Percentiles rank a stretch among this genome's conserved stretches.
These are phyloP conservation scores for Euclidia mi DNA, from an alignment of 2,888 invertebrate species.

Conservation along the genomic window DNA sequence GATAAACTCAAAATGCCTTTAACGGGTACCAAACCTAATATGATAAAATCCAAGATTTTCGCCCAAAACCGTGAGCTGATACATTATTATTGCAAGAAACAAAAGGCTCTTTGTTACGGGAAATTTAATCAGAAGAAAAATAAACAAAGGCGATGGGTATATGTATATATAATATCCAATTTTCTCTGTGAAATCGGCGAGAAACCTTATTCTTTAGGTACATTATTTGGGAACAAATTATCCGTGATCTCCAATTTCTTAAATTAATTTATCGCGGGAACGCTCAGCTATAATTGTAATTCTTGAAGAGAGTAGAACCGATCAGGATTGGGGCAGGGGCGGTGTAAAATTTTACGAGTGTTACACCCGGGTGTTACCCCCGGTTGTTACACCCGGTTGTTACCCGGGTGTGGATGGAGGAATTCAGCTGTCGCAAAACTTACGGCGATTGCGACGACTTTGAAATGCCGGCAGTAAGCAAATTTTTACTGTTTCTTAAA, in stretches of 20 bases:
- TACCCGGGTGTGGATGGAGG: neutral
- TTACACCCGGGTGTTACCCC: neutral
- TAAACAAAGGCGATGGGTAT: slow-evolving; percentile 33
- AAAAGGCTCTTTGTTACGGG: slow-evolving; percentile 32
- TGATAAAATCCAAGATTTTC: slow-evolving; percentile 15
- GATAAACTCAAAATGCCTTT: slow-evolving; percentile 14
- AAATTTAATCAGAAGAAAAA: slow-evolving; percentile 51
- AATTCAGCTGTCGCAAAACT: slow-evolving; percentile 10
- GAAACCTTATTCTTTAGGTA: slow-evolving; percentile 19
- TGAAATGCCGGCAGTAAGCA: neutral
- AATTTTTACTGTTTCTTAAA: neutral
- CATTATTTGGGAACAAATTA: slow-evolving; percentile 48
- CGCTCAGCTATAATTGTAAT: slow-evolving; percentile 47
- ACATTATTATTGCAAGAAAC: slow-evolving; percentile 38
- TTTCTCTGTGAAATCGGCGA: slow-evolving; percentile 39
- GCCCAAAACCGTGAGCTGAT: slow-evolving; percentile 7
- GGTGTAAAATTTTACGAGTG: slow-evolving; percentile 45
- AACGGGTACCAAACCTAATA: slow-evolving; percentile 8
- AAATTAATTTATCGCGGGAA: slow-evolving; percentile 53
- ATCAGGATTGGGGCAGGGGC: slow-evolving; percentile 25
- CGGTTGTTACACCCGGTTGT: slow-evolving; percentile 12
- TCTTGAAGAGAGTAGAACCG: slow-evolving; percentile 45
- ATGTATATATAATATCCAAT: slow-evolving; percentile 51
- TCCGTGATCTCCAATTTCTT: slow-evolving; percentile 51
- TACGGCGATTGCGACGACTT: slow-evolving; percentile 1